phyloP scores from a whole-genome alignment of 1,140 invertebrate genomes.

The Triops longicaudatus region DNA sequence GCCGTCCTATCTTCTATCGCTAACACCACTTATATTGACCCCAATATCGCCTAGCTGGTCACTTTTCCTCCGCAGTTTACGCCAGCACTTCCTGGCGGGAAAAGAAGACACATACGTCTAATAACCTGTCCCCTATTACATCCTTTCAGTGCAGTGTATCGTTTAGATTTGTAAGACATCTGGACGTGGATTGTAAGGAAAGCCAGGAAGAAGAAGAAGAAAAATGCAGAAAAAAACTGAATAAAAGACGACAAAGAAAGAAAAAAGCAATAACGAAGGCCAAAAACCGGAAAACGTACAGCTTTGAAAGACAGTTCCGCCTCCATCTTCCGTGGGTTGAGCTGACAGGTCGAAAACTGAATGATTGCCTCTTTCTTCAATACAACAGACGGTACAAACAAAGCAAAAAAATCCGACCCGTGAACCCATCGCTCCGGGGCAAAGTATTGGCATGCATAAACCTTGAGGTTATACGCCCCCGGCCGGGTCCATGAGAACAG shows the following conservation, averaged over 20 bases:
- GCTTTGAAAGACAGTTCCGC: constrained; percentile 5
- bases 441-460: too few relatives aligned
- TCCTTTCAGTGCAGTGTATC: neutral
- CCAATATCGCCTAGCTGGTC: neutral
- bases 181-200: neutral
- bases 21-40: neutral
- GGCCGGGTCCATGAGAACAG: too few relatives aligned
- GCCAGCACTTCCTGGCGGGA: neutral
- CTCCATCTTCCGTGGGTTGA: constrained; percentile 1
- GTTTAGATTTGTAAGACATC: neutral
- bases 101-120: neutral
- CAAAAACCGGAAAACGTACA: neutral
- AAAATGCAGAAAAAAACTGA: neutral
- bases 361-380: neutral
- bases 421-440: neutral
- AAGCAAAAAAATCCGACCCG: neutral
- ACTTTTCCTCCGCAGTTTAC: neutral
- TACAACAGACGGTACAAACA: neutral
- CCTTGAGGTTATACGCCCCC: too few relatives aligned
- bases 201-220: too few relatives aligned
- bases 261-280: constrained; percentile 5
- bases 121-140: neutral
- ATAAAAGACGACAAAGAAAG: neutral
- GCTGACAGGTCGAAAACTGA: constrained; percentile 10
- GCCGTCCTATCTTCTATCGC: neutral